phyloP scores from a whole-genome alignment of 2,888 invertebrate species.

The Cyrtodaria siliqua region DNA sequence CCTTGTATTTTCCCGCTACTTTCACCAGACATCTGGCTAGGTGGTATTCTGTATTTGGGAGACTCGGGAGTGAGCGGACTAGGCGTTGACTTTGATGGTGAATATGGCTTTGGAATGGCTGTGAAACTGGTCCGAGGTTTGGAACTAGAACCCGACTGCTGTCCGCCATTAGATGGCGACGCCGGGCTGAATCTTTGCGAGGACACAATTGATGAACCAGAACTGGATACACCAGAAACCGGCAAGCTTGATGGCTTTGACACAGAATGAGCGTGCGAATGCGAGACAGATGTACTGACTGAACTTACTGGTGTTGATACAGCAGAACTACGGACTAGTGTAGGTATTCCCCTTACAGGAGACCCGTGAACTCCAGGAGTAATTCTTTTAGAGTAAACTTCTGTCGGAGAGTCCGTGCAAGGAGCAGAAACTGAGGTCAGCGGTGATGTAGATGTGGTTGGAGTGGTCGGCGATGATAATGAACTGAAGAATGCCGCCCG shows the following conservation, averaged over 20 bases:
- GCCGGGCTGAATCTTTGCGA: conserved; percentile 59
- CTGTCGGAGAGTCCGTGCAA: conserved; percentile 58
- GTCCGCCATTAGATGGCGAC: conserved; percentile 38
- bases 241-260: conserved; percentile 58
- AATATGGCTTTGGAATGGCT: conserved; percentile 61
- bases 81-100: conserved; percentile 56
- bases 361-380: conserved; percentile 31
- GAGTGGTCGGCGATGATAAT: conserved; percentile 70
- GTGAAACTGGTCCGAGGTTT: conserved; percentile 47
- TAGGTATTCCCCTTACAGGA: conserved; percentile 36
- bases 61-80: conserved; percentile 63
- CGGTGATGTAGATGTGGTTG: conserved; percentile 60
- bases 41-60: conserved; percentile 55
- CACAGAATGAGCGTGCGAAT: conserved; percentile 22
- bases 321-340: conserved; percentile 51
- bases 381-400: conserved; percentile 25
- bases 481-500: conserved; percentile 78
- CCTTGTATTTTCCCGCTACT: conserved; percentile 3
- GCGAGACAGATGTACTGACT: conserved; percentile 42
- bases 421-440: conserved; percentile 35
- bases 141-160: conserved; percentile 17
- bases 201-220: conserved; percentile 30
- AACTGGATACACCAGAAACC: conserved; percentile 36
- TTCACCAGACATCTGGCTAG: conserved; percentile 36
- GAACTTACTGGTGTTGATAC: conserved; percentile 44